Percentiles rank a stretch among this genome's conserved stretches.
phyloP scores from a whole-genome alignment of 2,888 invertebrate species.

The Epiblema foenella region DNA sequence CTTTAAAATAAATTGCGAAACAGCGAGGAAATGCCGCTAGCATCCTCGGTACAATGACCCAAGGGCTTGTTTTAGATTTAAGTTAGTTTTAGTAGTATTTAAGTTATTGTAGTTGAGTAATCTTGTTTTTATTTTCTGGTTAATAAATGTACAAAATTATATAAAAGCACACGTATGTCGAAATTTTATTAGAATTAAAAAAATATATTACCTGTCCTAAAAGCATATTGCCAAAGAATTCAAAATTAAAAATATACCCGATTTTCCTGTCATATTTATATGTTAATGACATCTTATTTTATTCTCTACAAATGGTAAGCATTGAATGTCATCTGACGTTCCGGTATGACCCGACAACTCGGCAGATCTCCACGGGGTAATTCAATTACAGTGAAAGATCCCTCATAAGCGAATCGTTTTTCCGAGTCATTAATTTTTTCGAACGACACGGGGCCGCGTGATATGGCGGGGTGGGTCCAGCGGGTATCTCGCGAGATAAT shows the following conservation, averaged over 20 bases:
- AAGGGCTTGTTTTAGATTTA: too few relatives aligned
- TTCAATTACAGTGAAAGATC: conserved; percentile 85
- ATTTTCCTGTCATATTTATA: not conserved
- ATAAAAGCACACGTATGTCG: too few relatives aligned
- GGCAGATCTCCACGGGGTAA: conserved; percentile 79
- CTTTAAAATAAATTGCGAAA: too few relatives aligned
- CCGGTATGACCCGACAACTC: conserved; percentile 71
- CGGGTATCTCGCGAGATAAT: conserved; percentile 85
- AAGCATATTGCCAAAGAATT: not conserved
- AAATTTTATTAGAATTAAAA: too few relatives aligned
- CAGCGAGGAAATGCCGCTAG: too few relatives aligned
- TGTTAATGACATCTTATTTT: not conserved
- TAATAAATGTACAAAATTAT: too few relatives aligned
- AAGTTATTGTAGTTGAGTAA: too few relatives aligned
- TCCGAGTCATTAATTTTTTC: conserved; percentile 85
- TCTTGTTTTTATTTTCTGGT: too few relatives aligned
- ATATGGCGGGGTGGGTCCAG: conserved; percentile 80
- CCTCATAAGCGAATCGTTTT: conserved; percentile 86
- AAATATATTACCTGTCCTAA: too few relatives aligned
- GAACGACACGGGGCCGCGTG: conserved; percentile 82
- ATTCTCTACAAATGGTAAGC: conserved; percentile 17
- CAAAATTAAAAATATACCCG: not conserved
- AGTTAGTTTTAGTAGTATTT: too few relatives aligned
- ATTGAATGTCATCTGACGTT: conserved; percentile 58
- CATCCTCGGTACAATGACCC: too few relatives aligned